Evolutionary conservation across 2,113 vertebrate genomes (phyloP).

Genomic region (Pyxicephalus adspersus): DNA sequence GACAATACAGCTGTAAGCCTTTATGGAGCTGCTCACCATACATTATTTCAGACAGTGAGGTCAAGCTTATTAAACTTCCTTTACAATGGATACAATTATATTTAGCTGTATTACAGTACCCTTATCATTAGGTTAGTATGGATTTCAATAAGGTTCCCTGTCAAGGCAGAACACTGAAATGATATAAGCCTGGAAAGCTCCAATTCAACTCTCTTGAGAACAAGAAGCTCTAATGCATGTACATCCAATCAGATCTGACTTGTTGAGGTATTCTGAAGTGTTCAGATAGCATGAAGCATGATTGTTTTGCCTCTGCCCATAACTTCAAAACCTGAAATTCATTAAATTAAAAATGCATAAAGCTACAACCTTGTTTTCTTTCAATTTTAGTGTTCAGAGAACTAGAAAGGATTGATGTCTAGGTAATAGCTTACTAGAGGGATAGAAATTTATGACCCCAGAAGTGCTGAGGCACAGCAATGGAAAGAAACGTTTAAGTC

Average conservation of each 20-base stretch:
- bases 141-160: not conserved
- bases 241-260: conserved; percentile 16
- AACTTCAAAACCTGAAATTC: conserved; percentile 64
- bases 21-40: no score
- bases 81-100: no score
- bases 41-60: no score
- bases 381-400: conserved; percentile 72
- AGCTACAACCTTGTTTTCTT: conserved; percentile 71
- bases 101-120: not conserved
- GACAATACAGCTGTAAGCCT: no score
- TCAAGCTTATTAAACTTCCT: no score
- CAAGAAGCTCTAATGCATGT: conserved; percentile 22
- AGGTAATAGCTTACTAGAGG: conserved; percentile 64
- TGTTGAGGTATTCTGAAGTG: conserved; percentile 30
- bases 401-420: conserved; percentile 74
- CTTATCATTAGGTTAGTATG: not conserved
- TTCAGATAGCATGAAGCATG: conserved; percentile 47
- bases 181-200: not conserved
- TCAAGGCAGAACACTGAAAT: not conserved
- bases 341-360: conserved; percentile 74
- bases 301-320: conserved; percentile 56
- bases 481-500: conserved; percentile 63
- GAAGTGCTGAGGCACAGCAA: conserved; percentile 67
- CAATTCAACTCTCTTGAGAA: conserved; percentile 7
- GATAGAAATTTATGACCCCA: conserved; percentile 69